These are phyloP conservation scores for Siniperca knerii DNA, from an alignment of 2,113 vertebrate genomes.

Conservation along the genomic window DNA sequence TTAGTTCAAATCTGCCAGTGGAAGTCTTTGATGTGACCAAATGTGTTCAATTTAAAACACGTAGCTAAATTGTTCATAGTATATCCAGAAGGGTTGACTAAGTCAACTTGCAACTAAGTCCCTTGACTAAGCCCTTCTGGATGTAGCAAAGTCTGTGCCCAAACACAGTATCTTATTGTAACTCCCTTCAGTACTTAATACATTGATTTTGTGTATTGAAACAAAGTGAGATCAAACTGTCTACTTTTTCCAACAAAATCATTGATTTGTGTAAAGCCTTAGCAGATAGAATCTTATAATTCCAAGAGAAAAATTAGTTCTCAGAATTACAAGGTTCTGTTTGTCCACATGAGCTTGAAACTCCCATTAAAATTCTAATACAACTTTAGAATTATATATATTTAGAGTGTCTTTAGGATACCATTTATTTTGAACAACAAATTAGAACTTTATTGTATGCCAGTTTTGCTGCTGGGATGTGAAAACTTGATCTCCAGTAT, in stretches of 20 bases:
- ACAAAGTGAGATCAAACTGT: background rate
- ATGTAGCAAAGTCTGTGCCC: too few relatives aligned
- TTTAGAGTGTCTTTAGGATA: background rate
- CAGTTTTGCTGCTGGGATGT: background rate
- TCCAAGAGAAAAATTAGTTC: background rate
- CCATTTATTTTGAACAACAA: background rate
- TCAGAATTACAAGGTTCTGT: background rate
- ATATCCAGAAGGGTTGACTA: too few relatives aligned
- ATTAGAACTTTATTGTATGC: background rate
- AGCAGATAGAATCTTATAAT: background rate
- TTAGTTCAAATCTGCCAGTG: too few relatives aligned
- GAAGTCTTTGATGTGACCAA: too few relatives aligned
- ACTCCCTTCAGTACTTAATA: too few relatives aligned
- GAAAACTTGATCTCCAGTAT: background rate
- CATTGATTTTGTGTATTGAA: background rate
- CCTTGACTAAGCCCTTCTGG: too few relatives aligned
- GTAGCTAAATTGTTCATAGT: too few relatives aligned
- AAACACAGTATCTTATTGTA: too few relatives aligned
- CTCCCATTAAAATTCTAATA: background rate
- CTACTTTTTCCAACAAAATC: background rate
- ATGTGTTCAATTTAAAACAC: too few relatives aligned
- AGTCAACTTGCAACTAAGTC: too few relatives aligned
- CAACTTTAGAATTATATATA: background rate
- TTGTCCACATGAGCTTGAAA: background rate
- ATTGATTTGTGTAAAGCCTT: background rate